Conservation (phyloP, 2,888 invertebrate species). For the Clitarchus hookeri region DNA sequence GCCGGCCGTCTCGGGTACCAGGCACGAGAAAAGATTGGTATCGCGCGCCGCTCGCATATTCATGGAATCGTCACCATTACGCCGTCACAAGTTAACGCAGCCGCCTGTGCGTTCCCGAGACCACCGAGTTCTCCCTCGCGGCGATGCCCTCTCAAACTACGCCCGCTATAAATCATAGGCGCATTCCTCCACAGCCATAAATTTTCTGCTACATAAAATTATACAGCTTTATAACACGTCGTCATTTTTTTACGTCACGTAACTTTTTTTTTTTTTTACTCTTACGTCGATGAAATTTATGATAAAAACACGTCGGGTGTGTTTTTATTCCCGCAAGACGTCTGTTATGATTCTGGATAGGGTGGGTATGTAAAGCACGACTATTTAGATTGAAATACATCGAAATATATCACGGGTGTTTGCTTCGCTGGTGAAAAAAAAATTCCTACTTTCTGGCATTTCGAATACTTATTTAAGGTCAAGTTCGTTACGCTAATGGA, state of each 20-base stretch:
- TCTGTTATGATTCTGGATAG: too few species aligned
- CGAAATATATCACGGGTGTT: too few species aligned
- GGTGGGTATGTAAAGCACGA: too few species aligned
- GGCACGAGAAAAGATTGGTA: not conserved
- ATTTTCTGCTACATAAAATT: not conserved
- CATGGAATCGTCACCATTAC: not conserved
- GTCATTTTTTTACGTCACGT: not conserved
- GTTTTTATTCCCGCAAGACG: too few species aligned
- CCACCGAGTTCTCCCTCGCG: not conserved
- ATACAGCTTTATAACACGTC: not conserved
- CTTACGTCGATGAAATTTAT: not conserved
- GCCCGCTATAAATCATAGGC: not conserved
- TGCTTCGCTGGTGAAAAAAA: rapidly evolving
- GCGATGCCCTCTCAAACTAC: not conserved
- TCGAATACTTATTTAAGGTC: too few species aligned
- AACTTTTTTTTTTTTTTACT: not conserved
- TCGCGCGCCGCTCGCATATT: not conserved
- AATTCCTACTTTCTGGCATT: too few species aligned
- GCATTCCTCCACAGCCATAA: not conserved
- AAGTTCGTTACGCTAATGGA: too few species aligned
- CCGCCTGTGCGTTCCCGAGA: not conserved
- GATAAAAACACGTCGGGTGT: too few species aligned
- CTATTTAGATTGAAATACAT: too few species aligned
- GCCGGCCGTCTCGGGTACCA: not conserved
- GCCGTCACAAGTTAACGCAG: not conserved